A percentile compares a stretch with the other conserved stretches of the same genome.
phyloP scores from a whole-genome alignment of 2,113 vertebrate genomes.

The Tricholaema leucomelas region DNA sequence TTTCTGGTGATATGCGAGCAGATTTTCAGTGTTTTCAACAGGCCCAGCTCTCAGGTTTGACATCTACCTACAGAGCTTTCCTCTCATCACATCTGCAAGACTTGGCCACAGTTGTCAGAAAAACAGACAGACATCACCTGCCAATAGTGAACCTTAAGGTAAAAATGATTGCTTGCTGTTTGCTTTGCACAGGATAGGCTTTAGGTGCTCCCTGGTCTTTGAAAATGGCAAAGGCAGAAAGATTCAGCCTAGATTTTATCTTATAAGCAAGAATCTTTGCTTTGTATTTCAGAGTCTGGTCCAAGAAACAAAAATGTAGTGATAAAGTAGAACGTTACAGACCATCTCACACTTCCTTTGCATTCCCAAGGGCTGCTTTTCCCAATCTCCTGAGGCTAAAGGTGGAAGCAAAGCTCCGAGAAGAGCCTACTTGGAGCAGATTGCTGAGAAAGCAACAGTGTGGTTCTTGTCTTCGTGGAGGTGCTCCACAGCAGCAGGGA shows the following conservation, averaged over 20 bases:
- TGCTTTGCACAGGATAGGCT: neutral
- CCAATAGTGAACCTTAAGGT: conserved; percentile 96
- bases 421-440: neutral
- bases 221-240: neutral
- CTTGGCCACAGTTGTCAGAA: conserved; percentile 85
- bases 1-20: conserved; percentile 85
- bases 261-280: neutral
- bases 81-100: conserved; percentile 91
- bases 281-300: neutral
- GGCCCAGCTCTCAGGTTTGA: conserved; percentile 87
- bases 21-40: conserved; percentile 92
- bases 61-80: conserved; percentile 89
- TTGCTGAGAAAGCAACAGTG: neutral
- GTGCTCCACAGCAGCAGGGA: neutral
- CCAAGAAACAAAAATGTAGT: neutral
- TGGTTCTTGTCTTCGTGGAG: neutral
- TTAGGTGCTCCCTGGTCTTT: neutral
- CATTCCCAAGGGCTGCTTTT: neutral
- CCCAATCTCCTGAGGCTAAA: neutral
- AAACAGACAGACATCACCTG: conserved; percentile 79
- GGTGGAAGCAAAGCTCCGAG: neutral
- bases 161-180: neutral
- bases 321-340: neutral
- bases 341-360: neutral
- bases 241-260: neutral